Conservation (phyloP, 1,140 invertebrate genomes). For the Kradibia gibbosae region DNA sequence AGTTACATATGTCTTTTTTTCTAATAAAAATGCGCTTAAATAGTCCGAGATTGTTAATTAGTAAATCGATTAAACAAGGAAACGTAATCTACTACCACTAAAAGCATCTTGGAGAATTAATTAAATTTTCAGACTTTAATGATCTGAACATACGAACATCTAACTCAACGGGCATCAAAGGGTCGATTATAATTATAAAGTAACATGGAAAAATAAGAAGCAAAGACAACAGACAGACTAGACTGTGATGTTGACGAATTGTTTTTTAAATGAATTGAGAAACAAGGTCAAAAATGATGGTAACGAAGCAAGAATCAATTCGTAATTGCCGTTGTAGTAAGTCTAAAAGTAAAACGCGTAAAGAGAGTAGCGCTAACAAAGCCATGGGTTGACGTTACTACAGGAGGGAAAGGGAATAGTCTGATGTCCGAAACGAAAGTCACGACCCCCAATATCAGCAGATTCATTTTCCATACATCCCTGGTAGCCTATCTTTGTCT, state of each 20-base stretch:
- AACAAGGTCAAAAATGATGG: not conserved
- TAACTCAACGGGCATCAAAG: constrained; percentile 4
- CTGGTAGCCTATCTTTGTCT: not conserved
- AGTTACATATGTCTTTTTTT: too few relatives aligned
- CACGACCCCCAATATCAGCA: not conserved
- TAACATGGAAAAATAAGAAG: not conserved
- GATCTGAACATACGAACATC: not conserved
- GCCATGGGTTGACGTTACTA: not conserved
- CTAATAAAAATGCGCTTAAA: not conserved
- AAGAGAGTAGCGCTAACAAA: not conserved
- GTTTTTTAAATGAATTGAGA: constrained; percentile 29
- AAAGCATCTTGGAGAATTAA: constrained; percentile 3
- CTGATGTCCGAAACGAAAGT: constrained; percentile 23
- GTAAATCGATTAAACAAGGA: not conserved
- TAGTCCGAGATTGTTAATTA: not conserved
- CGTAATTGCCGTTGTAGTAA: constrained; percentile 30
- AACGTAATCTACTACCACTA: not conserved
- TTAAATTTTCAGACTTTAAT: constrained; percentile 19
- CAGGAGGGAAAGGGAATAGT: not conserved
- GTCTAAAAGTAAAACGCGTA: not conserved
- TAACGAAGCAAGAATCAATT: constrained; percentile 48
- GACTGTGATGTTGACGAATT: constrained; percentile 46
- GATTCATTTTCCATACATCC: constrained; percentile 2
- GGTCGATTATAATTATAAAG: constrained; percentile 13
- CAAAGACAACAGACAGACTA: not conserved